phyloP scores from a whole-genome alignment of 2,113 vertebrate genomes.

The Thalassarche chlororhynchos region DNA sequence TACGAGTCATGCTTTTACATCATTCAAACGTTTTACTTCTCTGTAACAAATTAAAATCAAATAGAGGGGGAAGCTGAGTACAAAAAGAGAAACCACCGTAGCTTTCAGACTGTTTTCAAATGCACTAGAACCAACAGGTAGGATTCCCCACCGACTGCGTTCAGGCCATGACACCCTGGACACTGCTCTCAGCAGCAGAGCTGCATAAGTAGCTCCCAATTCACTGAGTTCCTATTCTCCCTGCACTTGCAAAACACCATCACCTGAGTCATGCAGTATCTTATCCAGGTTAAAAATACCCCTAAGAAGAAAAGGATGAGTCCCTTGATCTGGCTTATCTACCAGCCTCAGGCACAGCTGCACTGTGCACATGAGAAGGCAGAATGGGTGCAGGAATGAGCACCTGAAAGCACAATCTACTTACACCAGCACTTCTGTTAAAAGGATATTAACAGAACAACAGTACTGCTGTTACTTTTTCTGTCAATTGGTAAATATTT shows the following conservation, averaged over 20 bases:
- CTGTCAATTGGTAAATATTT: neutral
- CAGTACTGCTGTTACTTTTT: neutral
- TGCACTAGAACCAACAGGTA: neutral
- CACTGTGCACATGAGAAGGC: neutral
- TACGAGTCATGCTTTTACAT: neutral
- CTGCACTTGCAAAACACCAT: neutral
- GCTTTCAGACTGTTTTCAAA: neutral
- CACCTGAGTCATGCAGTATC: neutral
- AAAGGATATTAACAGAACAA: neutral
- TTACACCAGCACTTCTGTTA: neutral
- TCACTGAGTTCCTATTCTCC: neutral
- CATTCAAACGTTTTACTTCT: neutral
- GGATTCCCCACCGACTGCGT: neutral
- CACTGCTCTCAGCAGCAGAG: neutral
- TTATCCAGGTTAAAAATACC: conserved; percentile 38
- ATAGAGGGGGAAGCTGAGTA: neutral
- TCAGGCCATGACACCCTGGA: neutral
- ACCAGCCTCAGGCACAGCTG: neutral
- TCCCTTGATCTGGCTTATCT: conserved; percentile 22
- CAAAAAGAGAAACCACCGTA: neutral
- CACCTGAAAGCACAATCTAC: neutral
- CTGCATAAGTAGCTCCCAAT: neutral
- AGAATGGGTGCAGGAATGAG: neutral
- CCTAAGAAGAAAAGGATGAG: conserved; percentile 37
- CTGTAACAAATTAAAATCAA: neutral